Base-by-base conservation (phyloP, 1,140 invertebrate species). In the Zaprionus vittiger region DNA sequence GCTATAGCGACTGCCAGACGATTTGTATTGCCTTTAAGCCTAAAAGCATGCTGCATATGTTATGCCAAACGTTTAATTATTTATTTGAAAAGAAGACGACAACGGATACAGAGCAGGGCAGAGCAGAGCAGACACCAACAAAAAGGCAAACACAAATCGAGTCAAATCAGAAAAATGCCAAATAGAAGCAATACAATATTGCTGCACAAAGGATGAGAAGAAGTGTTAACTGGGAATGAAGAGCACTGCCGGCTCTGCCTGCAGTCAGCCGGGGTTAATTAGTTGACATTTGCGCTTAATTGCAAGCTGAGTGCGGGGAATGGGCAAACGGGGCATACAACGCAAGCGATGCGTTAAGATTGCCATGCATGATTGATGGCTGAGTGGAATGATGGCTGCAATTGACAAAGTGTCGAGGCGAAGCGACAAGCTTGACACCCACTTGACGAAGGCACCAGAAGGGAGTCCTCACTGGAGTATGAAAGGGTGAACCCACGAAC, bases 231-330 rank as follows among this genome's bases (percentile, higher is more conserved):
- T 20, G 17, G 24, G 37, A 12, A 47, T 34, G 60, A 9, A 17
- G 3, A 47, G 24, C 4, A 2, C 11, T 41, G 63, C 22, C 14
- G 15, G 37, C 37, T n/a, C 41, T 17, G 41, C 54, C 59, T 75
- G 61, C 71, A 64, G 74, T 37, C 64, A 47, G 41, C 55, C 38
- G 77, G 71, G 77, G 84, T 85, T 92, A 92, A 92, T 92, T 92
- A 92, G 91, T 91, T 91, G 87, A 92, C 91, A 89, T 86, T 92
- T 92, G 77, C 82, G 79, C 77, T 92, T 92, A 92, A 91, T 92
- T 92, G 91, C 83, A 76, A 65, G 66, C 64, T 66, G 55, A 26
- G 65, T 26, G 41, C 59, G 69, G 57, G 37, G 37, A 38, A 22
- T 17, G 65, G 55, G 64, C 47, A 22, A 20, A 14, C 12, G 20